Evolutionary conservation across 1,140 invertebrate genomes (phyloP), one percentile per base, ranked within the genome.

Genomic region (Ooceraea biroi): DNA sequence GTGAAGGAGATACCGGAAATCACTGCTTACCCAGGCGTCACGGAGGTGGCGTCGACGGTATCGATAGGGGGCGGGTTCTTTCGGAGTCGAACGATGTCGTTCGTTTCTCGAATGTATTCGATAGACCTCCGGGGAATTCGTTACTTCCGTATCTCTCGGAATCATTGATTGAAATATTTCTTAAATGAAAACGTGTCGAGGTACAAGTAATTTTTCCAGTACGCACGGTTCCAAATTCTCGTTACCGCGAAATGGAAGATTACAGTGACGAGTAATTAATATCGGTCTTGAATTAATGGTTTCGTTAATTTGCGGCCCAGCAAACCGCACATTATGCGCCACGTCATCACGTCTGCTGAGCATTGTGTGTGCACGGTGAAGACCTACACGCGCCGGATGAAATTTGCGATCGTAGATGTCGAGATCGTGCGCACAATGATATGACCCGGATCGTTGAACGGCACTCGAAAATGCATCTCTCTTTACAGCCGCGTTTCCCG

Each of bases 271-370:
- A 22, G 17, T 55, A 69, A 78, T 69, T 78, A 78, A 78, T 78
- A 69, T 69, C 50, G 17, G 25, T 8, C 11, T 25, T 22, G 76
- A 22, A 78, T 78, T 78, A 78, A 71, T 57, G 22, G 50, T 71
- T 69, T n/a, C 50, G n/a, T 71, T 27, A 71, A 80, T 71, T 80
- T 71, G 63, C 50, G 76, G 76, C 36, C 63, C 22, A 30, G 52
- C 65, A 30, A 19, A 71, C 65, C 76, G 76, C 76, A 71, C 22
- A 80, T 80, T 80, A 58, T 22, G 76, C 50, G 30, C 69, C 76
- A 57, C 25, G 65, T 80, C 50, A 78, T 76, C 44, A 48, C 36
- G 63, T 55, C n/a, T n/a, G n/a, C 65, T n/a, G 63, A 57, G 1
- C 69, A 69, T 41, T 57, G 19, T 7, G 52, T 25, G 50, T 41